Percentiles rank a stretch among this genome's conserved stretches.
Conservation (phyloP, 2,797 vertebrate genomes). For the Platalea minor region DNA sequence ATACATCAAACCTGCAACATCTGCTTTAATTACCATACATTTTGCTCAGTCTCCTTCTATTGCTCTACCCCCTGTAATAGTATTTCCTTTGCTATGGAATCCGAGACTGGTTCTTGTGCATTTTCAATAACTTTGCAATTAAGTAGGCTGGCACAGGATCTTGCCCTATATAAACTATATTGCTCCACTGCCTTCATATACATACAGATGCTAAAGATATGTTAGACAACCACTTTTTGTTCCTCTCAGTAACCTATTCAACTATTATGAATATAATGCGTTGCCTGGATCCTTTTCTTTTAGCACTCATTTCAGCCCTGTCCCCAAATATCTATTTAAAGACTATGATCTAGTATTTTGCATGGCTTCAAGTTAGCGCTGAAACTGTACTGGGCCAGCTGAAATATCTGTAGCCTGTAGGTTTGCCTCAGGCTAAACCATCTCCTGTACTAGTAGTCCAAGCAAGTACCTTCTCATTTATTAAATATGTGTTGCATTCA, state of each 20-base stretch:
- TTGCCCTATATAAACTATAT: not conserved
- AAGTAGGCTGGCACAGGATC: not conserved
- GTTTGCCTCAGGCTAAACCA: conserved; percentile 59
- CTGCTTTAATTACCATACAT: not conserved
- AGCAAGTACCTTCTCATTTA: conserved; percentile 38
- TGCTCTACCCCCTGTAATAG: not conserved
- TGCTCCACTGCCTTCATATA: not conserved
- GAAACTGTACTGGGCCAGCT: not conserved
- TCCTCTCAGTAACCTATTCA: not conserved
- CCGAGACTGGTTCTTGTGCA: not conserved
- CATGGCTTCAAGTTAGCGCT: not conserved
- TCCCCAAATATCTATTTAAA: conserved; percentile 16
- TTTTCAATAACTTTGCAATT: not conserved
- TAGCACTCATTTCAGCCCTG: not conserved
- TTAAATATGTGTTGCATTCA: conserved; percentile 27
- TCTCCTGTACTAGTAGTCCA: conserved; percentile 29
- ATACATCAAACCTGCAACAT: not conserved
- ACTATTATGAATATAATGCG: not conserved
- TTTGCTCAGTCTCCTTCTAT: not conserved
- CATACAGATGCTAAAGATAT: not conserved
- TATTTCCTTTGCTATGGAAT: not conserved
- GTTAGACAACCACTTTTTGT: not conserved
- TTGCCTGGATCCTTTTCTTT: not conserved
- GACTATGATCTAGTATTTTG: not conserved
- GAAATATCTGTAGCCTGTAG: conserved; percentile 46